Evolutionary conservation across 2,888 invertebrate species (phyloP).

Genomic region (Tanaodytes sp.): DNA sequence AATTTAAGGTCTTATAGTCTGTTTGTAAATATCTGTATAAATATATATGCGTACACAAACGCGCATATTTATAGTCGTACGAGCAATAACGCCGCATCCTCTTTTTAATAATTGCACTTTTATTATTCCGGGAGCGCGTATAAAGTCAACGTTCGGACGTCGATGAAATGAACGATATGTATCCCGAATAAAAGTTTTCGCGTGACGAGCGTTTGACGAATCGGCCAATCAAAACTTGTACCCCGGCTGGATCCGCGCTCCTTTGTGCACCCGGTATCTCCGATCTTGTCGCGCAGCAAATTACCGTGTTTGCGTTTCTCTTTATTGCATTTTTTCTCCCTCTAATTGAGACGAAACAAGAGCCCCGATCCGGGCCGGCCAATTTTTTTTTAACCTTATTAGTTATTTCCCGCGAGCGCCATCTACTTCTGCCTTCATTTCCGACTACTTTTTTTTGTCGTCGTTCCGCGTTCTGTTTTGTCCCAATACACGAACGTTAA

Average conservation of each 20-base stretch:
- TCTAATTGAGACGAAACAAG: slow-evolving; percentile 46
- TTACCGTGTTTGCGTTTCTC: slow-evolving; percentile 42
- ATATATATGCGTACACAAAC: neutral
- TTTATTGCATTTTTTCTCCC: slow-evolving; percentile 48
- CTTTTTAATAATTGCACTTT: slow-evolving; percentile 51
- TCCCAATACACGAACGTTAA: slow-evolving; percentile 20
- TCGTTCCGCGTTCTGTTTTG: slow-evolving; percentile 13
- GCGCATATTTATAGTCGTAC: slow-evolving; percentile 25
- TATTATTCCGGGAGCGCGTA: slow-evolving; percentile 44
- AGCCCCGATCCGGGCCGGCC: neutral
- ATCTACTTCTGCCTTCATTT: slow-evolving; percentile 23
- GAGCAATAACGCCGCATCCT: slow-evolving; percentile 42
- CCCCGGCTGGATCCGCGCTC: slow-evolving; percentile 56
- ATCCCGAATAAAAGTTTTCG: slow-evolving; percentile 49
- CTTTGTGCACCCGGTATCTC: slow-evolving; percentile 56
- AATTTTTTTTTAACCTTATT: neutral
- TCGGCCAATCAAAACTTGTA: slow-evolving; percentile 65
- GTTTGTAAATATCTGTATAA: too few species aligned
- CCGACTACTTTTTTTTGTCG: slow-evolving; percentile 3
- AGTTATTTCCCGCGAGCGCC: too few species aligned
- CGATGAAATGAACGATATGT: slow-evolving; percentile 50
- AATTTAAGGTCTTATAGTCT: too few species aligned
- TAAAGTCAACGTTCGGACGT: slow-evolving; percentile 48
- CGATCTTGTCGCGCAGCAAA: slow-evolving; percentile 51
- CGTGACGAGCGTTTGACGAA: slow-evolving; percentile 63